Evolutionary conservation across 2,888 invertebrate species (phyloP).

Genomic region (Folsomia manolachei): DNA sequence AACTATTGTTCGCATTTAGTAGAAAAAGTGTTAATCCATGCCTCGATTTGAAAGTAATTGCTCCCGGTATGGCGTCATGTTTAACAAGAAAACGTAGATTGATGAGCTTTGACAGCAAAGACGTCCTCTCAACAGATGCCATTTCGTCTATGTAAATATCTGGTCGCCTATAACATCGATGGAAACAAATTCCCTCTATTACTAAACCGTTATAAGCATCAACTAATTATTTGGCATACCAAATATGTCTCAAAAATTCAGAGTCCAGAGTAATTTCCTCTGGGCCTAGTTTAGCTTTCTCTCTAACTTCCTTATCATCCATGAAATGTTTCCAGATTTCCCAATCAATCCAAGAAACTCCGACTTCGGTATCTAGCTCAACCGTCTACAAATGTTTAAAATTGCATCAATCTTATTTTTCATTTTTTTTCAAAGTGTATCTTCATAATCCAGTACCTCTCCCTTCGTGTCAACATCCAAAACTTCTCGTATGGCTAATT

Average conservation of each 20-base stretch:
- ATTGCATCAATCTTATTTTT: too few relatives aligned
- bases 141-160: constrained; percentile 1
- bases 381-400: too few relatives aligned
- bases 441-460: too few relatives aligned
- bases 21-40: not conserved
- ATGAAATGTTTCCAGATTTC: constrained; percentile 3
- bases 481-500: not conserved
- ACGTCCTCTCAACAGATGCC: not conserved
- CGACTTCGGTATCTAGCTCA: not conserved
- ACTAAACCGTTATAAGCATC: not conserved
- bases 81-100: not conserved
- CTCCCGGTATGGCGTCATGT: not conserved
- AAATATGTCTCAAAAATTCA: constrained; percentile 2
- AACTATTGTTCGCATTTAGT: not conserved
- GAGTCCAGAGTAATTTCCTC: not conserved
- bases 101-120: not conserved
- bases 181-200: not conserved
- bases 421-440: too few relatives aligned
- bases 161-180: too few relatives aligned
- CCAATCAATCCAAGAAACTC: constrained; percentile 1
- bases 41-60: not conserved
- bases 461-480: not conserved
- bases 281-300: not conserved
- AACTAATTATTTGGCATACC: not conserved
- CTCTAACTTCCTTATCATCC: not conserved